Conservation (phyloP, 2,888 invertebrate genomes). For the Fragum fragum region DNA sequence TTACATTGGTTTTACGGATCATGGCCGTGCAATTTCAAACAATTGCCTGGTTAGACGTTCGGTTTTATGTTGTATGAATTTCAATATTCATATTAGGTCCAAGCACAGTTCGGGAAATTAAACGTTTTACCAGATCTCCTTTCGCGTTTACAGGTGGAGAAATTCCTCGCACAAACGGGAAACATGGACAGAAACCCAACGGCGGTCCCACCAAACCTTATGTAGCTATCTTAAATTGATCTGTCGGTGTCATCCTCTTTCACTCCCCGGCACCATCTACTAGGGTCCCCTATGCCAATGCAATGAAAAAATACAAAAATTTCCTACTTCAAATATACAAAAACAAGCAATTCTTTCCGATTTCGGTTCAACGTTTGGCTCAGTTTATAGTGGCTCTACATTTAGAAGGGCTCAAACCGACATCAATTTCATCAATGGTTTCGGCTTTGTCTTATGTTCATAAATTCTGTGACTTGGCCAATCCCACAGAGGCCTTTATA, state of each 20-base stretch:
- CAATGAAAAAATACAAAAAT: slow-evolving; percentile 15
- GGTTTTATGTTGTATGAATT: slow-evolving; percentile 43
- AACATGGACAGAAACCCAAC: slow-evolving; percentile 38
- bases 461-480: background rate
- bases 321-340: slow-evolving; percentile 30
- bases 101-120: slow-evolving; percentile 44
- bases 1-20: slow-evolving; percentile 37
- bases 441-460: slow-evolving; percentile 47
- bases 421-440: slow-evolving; percentile 32
- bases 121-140: slow-evolving; percentile 47
- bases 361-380: slow-evolving; percentile 27
- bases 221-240: slow-evolving; percentile 3
- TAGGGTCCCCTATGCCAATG: slow-evolving; percentile 25
- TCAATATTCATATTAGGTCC: slow-evolving; percentile 43
- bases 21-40: slow-evolving; percentile 11
- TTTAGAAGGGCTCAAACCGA: background rate
- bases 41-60: slow-evolving; percentile 41
- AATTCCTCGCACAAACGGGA: slow-evolving; percentile 40
- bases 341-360: background rate
- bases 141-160: slow-evolving; percentile 36
- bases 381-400: slow-evolving; percentile 37
- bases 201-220: slow-evolving; percentile 25
- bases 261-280: slow-evolving; percentile 32
- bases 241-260: background rate
- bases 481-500: slow-evolving; percentile 20